Conservation (phyloP, 2,888 invertebrate species). For the Drosophila atroscutellata region DNA sequence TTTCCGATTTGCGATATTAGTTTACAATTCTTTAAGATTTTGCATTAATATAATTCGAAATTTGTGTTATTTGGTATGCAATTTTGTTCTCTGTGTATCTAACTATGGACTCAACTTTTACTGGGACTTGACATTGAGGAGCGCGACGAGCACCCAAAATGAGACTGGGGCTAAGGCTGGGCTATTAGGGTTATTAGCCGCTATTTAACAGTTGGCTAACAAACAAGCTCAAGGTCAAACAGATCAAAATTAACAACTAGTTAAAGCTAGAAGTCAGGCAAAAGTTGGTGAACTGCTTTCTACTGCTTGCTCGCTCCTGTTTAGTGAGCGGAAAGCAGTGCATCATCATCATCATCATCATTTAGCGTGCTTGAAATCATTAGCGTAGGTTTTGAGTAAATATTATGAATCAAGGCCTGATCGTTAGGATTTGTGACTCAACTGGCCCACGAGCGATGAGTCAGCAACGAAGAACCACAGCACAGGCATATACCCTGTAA, state of each 20-base stretch:
- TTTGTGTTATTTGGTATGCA: neutral
- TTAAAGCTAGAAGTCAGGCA: neutral
- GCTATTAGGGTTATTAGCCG: conserved; percentile 42
- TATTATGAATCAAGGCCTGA: neutral
- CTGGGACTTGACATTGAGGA: neutral
- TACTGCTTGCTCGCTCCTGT: neutral
- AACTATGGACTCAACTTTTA: neutral
- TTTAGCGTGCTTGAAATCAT: neutral
- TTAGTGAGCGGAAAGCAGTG: neutral
- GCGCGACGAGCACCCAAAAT: neutral
- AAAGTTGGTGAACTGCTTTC: neutral
- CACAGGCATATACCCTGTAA: neutral
- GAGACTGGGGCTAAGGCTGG: neutral
- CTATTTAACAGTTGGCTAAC: neutral
- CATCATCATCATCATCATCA: no score
- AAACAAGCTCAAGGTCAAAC: conserved; percentile 23
- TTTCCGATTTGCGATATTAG: neutral
- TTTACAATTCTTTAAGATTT: neutral
- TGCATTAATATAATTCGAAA: neutral
- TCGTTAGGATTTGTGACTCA: conserved; percentile 5
- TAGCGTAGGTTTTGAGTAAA: neutral
- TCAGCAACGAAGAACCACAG: neutral
- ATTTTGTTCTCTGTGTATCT: neutral
- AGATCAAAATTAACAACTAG: neutral
- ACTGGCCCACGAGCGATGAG: neutral